phyloP scores from a whole-genome alignment of 2,888 invertebrate genomes.

The Oxystoma pomonae region DNA sequence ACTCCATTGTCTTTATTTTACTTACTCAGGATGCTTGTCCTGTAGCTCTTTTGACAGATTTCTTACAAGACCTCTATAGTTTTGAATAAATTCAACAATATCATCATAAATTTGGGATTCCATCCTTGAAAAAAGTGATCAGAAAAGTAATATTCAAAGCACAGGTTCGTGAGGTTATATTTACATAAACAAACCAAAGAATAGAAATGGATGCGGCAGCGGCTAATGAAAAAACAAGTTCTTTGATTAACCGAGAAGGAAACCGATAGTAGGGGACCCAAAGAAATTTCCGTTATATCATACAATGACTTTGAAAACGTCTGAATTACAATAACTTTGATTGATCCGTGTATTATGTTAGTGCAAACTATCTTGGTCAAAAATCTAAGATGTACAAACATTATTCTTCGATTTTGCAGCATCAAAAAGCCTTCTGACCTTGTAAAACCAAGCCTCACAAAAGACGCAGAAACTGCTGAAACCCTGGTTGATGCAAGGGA shows the following conservation, averaged over 20 bases:
- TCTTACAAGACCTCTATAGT: conserved; percentile 29
- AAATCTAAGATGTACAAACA: neutral
- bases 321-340: neutral
- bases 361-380: neutral
- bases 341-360: neutral
- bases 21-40: conserved; percentile 56
- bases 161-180: neutral
- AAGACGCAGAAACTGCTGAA: neutral
- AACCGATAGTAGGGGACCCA: neutral
- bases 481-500: neutral
- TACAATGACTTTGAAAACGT: neutral
- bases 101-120: conserved; percentile 24
- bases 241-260: no score
- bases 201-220: neutral
- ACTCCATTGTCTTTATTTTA: conserved; percentile 16
- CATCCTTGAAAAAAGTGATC: no score
- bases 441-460: neutral
- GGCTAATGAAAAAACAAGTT: neutral
- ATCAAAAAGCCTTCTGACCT: neutral
- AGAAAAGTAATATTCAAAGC: no score
- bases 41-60: conserved; percentile 33
- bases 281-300: neutral
- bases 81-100: conserved; percentile 27
- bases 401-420: neutral
- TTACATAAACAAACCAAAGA: neutral